Base-by-base conservation (phyloP, 2,113 vertebrate species). In the Lampris megalopsis region DNA sequence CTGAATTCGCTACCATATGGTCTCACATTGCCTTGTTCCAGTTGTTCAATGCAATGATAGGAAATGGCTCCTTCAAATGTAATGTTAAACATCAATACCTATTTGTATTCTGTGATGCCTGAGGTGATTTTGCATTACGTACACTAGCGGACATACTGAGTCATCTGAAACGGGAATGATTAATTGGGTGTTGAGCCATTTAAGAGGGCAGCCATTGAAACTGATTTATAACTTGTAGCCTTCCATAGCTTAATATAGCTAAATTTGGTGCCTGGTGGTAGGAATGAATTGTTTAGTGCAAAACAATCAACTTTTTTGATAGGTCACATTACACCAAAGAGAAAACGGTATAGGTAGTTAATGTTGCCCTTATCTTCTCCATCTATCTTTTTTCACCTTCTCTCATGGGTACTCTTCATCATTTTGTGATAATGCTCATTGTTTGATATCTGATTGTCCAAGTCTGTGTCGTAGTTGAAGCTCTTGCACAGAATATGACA, bases 251-350 rank as follows among this genome's bases (percentile, higher is more conserved):
- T 63, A 47, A 69, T 73, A 56, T 64, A 68, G 80, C 86, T 83
- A 54, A 76, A 86, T 77, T 38, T 80, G 79, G 87, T 92, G 89
- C 86, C 90, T 93, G 87, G 80, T 93, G 87, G 80, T 80, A 69
- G 84, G 63, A 87, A 77, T 63, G 68, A 75, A 71, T 73, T 45
- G 47, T 84, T 70, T 68, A 79, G 74, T 75, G 79, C 69, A 40
- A 57, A 70, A 71, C 63, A 74, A 80, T 90, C 79, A 68, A 62
- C 69, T 65, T 70, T 75, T 41, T 68, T 79, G 58, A 77, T 81
- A 65, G 84, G 87, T 90, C 86, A 81, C 37, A 6, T 88, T 86
- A 91, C 88, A 91, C 93, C 92, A 94, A 94, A 94, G 93, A 93
- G 79, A 85, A 72, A 59, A 83, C 67, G 73, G 48, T 60, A 70